phyloP scores from a whole-genome alignment of 1,140 invertebrate species.

The Drosophila pandora region DNA sequence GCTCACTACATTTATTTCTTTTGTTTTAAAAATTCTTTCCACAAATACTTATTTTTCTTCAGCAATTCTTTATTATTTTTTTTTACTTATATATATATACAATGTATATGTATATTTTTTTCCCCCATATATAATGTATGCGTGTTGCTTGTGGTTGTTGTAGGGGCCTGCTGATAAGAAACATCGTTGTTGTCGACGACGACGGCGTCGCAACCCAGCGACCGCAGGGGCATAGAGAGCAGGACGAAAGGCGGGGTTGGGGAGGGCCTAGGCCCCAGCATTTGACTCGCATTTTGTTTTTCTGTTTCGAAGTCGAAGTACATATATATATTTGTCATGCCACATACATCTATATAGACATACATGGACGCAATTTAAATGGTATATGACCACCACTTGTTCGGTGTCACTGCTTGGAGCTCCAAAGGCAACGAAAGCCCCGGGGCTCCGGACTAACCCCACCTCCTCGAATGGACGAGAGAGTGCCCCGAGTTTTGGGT shows the following conservation, averaged over 20 bases:
- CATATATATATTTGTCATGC: neutral
- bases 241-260: neutral
- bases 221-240: constrained; percentile 40
- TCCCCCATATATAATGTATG: constrained; percentile 34
- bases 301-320: constrained; percentile 33
- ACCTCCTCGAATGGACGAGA: constrained; percentile 22
- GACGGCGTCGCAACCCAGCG: constrained; percentile 50
- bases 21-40: constrained; percentile 73
- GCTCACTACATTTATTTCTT: constrained; percentile 62
- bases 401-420: constrained; percentile 43
- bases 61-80: constrained; percentile 47
- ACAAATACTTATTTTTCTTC: constrained; percentile 54
- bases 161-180: constrained; percentile 65
- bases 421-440: constrained; percentile 25
- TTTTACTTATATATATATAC: neutral
- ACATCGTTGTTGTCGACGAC: constrained; percentile 38
- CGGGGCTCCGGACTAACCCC: constrained; percentile 5
- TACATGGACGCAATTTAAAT: constrained; percentile 33
- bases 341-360: constrained; percentile 5
- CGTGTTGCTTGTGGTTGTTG: constrained; percentile 40
- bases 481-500: constrained; percentile 53
- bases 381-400: constrained; percentile 60
- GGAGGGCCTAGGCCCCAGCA: constrained; percentile 18
- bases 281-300: constrained; percentile 49
- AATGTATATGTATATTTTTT: constrained; percentile 10